Conservation (phyloP, 2,888 invertebrate species). For the Hypena proboscidalis region DNA sequence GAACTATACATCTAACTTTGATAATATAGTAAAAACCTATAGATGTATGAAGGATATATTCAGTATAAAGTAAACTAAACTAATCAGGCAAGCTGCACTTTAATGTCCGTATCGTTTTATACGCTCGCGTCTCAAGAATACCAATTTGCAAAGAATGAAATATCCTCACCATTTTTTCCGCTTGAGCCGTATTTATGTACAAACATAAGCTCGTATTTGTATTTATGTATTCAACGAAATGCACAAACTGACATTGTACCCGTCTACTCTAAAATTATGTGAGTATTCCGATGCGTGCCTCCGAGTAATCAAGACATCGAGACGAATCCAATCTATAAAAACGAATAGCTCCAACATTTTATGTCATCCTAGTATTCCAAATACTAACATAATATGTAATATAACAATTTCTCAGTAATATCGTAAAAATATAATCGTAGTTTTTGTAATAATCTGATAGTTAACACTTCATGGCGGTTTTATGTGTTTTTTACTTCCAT, state of each 20-base stretch:
- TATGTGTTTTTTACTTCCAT: slow-evolving; percentile 35
- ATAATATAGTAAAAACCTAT: too few relatives aligned
- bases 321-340: slow-evolving; percentile 35
- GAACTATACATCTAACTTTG: not conserved
- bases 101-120: too few relatives aligned
- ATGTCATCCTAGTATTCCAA: slow-evolving; percentile 28
- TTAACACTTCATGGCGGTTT: slow-evolving; percentile 36
- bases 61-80: too few relatives aligned
- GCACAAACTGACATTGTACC: slow-evolving; percentile 1
- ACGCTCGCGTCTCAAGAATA: not conserved
- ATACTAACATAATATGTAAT: slow-evolving; percentile 24
- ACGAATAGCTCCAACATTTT: slow-evolving; percentile 15
- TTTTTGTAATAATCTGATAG: slow-evolving; percentile 24
- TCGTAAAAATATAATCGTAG: slow-evolving; percentile 34
- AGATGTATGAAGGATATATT: too few relatives aligned
- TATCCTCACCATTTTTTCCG: not conserved
- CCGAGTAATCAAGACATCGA: slow-evolving; percentile 29
- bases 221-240: slow-evolving; percentile 1
- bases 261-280: slow-evolving; percentile 6
- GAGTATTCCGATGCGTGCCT: slow-evolving; percentile 13
- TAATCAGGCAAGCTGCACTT: too few relatives aligned
- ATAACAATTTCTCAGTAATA: slow-evolving; percentile 32
- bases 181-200: slow-evolving; percentile 1
- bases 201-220: not conserved
- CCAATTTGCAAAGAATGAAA: slow-evolving; percentile 1